phyloP scores from a whole-genome alignment of 2,113 vertebrate species.

The Hystrix cristata region DNA sequence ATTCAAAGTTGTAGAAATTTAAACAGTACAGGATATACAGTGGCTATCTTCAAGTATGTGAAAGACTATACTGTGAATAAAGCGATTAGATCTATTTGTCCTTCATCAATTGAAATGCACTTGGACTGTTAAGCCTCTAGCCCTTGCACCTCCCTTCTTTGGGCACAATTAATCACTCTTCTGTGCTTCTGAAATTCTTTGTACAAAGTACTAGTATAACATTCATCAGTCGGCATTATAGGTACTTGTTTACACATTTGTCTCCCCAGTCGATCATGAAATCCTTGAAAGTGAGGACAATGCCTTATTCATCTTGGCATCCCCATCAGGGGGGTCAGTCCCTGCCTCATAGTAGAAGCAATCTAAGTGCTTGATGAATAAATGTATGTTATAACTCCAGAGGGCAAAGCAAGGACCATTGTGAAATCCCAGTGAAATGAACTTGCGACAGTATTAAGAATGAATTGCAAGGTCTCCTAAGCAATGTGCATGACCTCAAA shows the following conservation, averaged over 20 bases:
- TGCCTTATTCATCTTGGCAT: constrained; percentile 13
- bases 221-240: not conserved
- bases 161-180: constrained; percentile 63
- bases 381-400: not conserved
- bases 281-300: constrained; percentile 56
- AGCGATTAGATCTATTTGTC: constrained; percentile 44
- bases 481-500: not conserved
- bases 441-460: not conserved
- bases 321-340: not conserved
- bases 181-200: constrained; percentile 49
- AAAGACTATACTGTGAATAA: not conserved
- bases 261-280: constrained; percentile 38
- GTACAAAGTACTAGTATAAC: not conserved
- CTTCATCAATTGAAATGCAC: constrained; percentile 17
- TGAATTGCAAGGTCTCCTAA: not conserved
- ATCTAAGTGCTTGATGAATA: constrained; percentile 44
- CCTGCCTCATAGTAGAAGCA: not conserved
- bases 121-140: not conserved
- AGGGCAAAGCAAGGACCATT: constrained; percentile 40
- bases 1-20: constrained; percentile 1
- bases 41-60: not conserved
- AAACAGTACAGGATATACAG: not conserved
- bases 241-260: constrained; percentile 6
- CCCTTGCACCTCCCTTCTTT: not conserved
- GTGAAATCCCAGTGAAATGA: not conserved